phyloP scores from a whole-genome alignment of 2,888 invertebrate genomes.

The Argyresthia albistria region DNA sequence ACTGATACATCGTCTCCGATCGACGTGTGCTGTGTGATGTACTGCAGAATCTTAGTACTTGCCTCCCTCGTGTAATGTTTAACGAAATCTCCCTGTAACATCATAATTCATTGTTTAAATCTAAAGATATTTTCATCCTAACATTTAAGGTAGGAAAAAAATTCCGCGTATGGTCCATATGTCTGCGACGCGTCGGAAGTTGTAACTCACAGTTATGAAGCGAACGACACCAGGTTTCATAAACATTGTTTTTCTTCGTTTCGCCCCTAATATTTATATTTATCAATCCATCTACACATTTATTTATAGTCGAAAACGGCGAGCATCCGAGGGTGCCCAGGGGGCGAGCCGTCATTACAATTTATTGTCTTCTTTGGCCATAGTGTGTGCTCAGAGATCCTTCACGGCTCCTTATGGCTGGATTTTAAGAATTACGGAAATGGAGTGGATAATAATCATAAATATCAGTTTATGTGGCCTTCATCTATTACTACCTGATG shows the following conservation, averaged over 20 bases:
- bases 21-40: background rate
- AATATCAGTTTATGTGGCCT: slow-evolving; percentile 1
- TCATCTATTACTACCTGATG: background rate
- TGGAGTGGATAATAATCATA: slow-evolving; percentile 5
- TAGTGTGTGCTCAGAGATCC: slow-evolving; percentile 39
- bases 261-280: slow-evolving; percentile 73
- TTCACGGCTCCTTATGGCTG: slow-evolving; percentile 35
- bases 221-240: slow-evolving; percentile 71
- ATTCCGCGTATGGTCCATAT: slow-evolving; percentile 58
- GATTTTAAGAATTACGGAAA: slow-evolving; percentile 30
- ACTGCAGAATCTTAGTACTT: background rate
- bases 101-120: background rate
- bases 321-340: slow-evolving; percentile 63
- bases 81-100: background rate
- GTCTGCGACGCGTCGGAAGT: slow-evolving; percentile 65
- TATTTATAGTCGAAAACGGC: slow-evolving; percentile 70
- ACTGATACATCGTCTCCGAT: background rate
- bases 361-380: slow-evolving; percentile 69
- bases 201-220: slow-evolving; percentile 71
- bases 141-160: slow-evolving; percentile 29
- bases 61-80: too few relatives aligned
- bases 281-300: slow-evolving; percentile 73
- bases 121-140: background rate
- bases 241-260: slow-evolving; percentile 72
- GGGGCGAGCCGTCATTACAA: slow-evolving; percentile 62